These are phyloP conservation scores for Drosophila elegans DNA, from an alignment of 1,140 invertebrate species.

Conservation along the genomic window DNA sequence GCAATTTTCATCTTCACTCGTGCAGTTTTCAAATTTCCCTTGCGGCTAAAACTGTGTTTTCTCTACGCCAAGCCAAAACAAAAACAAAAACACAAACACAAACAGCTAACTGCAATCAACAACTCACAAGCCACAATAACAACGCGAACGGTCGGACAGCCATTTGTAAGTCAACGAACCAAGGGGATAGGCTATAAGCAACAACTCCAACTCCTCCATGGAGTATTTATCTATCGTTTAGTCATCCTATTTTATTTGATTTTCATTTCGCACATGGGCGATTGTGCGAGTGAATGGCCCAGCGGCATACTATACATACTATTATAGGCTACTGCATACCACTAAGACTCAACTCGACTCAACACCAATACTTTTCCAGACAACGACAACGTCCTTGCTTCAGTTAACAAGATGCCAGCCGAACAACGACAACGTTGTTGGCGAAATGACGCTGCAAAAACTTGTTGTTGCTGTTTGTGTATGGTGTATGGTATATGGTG, in stretches of 20 bases:
- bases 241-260: constrained; percentile 46
- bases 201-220: constrained; percentile 12
- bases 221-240: constrained; percentile 58
- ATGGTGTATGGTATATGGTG: constrained; percentile 5
- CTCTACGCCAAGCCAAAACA: constrained; percentile 16
- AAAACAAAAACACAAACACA: constrained; percentile 12
- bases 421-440: constrained; percentile 14
- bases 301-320: constrained; percentile 25
- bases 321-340: too few species aligned
- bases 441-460: constrained; percentile 69
- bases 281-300: constrained; percentile 55
- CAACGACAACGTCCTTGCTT: constrained; percentile 67
- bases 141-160: constrained; percentile 10
- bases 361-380: constrained; percentile 2
- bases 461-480: constrained; percentile 16
- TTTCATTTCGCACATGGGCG: constrained; percentile 43
- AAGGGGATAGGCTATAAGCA: constrained; percentile 32
- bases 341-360: not conserved
- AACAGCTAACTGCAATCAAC: constrained; percentile 31
- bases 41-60: constrained; percentile 18
- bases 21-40: constrained; percentile 9
- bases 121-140: constrained; percentile 8
- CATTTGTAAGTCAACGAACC: constrained; percentile 79
- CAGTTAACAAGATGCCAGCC: constrained; percentile 57
- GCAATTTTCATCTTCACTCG: not conserved